Evolutionary conservation across 2,888 invertebrate genomes (phyloP).

Genomic region (Subacronicta megacephala): DNA sequence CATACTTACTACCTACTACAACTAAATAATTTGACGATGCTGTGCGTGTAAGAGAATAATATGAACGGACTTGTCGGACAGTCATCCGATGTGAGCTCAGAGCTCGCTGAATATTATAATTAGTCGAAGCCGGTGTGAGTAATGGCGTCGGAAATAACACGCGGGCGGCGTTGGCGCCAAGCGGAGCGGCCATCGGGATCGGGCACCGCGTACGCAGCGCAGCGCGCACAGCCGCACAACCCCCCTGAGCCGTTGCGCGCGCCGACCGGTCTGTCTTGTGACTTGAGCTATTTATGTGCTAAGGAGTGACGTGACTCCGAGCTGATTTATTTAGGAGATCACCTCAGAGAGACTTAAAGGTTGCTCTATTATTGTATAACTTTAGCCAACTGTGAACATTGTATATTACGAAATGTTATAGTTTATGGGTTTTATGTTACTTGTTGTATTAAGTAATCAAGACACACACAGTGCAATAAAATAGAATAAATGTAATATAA

Average conservation of each 20-base stretch:
- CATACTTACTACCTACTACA: no score
- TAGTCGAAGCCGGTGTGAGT: conserved; percentile 87
- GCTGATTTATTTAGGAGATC: conserved; percentile 75
- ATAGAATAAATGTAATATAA: no score
- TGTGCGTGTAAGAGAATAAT: conserved; percentile 57
- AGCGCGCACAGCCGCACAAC: conserved; percentile 55
- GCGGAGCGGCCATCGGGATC: conserved; percentile 74
- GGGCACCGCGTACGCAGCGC: conserved; percentile 55
- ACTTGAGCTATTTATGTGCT: conserved; percentile 80
- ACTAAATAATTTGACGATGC: conserved; percentile 45
- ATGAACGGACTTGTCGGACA: conserved; percentile 68
- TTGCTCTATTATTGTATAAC: conserved; percentile 60
- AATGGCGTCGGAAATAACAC: conserved; percentile 88
- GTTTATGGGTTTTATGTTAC: no score
- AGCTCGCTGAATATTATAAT: conserved; percentile 86
- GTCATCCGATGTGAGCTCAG: conserved; percentile 78
- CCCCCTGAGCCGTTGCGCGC: conserved; percentile 53
- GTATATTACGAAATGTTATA: no score
- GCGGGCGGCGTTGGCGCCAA: conserved; percentile 86
- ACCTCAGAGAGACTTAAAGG: conserved; percentile 65
- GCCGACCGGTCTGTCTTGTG: conserved; percentile 86
- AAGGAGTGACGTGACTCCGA: conserved; percentile 67
- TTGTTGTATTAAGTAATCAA: no score
- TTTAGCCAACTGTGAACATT: no score
- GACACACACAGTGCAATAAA: no score